A percentile compares a stretch with the other conserved stretches of the same genome.
These are phyloP conservation scores for Microctonus brassicae DNA, from an alignment of 2,888 invertebrate genomes.

Conservation along the genomic window DNA sequence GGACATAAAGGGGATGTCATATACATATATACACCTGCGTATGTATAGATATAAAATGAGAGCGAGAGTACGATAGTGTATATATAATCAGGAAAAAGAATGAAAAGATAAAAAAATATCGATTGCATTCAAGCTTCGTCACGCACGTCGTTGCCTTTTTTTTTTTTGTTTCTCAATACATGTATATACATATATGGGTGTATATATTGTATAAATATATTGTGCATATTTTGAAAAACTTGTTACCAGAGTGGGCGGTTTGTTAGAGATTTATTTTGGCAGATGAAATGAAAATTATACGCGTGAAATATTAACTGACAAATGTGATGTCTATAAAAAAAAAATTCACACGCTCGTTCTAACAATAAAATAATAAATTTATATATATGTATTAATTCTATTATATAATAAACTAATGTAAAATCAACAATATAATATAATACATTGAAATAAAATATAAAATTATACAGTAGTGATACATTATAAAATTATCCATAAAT, in stretches of 20 bases:
- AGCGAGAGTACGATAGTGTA: background rate
- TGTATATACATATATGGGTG: background rate
- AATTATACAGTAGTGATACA: no score
- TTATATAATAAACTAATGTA: no score
- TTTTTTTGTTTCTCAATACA: background rate
- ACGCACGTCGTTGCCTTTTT: background rate
- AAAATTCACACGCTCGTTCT: no score
- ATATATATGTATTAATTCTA: no score
- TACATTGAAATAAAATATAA: no score
- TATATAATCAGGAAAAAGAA: background rate
- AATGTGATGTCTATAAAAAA: no score
- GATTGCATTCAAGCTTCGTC: background rate
- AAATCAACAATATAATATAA: no score
- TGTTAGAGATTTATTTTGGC: background rate
- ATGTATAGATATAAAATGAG: background rate
- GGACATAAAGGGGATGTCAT: conserved; percentile 44
- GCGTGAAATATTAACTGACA: no score
- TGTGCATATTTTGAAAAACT: background rate
- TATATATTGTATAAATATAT: conserved; percentile 1
- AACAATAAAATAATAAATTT: no score
- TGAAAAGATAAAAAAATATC: conserved; percentile 9
- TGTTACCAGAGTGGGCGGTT: background rate
- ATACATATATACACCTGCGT: conserved; percentile 36
- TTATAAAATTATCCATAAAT: no score
- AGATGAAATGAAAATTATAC: conserved; percentile 16